phyloP scores from a whole-genome alignment of 2,888 invertebrate genomes.

The Conomelus anceps region DNA sequence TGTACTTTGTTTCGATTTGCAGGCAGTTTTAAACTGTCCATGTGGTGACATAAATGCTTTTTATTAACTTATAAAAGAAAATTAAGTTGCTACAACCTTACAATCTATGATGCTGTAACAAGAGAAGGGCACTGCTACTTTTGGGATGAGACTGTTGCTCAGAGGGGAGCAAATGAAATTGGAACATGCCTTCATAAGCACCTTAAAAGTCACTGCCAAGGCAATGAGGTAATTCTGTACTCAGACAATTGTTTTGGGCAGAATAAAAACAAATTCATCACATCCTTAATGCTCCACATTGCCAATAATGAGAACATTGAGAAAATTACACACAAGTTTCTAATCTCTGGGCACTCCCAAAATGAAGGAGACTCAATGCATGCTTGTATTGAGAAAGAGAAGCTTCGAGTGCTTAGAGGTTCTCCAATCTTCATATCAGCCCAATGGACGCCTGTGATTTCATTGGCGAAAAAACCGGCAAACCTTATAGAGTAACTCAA shows the following conservation, averaged over 20 bases:
- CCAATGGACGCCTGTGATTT: conserved; percentile 15
- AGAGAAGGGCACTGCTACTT: conserved; percentile 4
- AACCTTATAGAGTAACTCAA: background rate
- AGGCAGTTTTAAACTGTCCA: background rate
- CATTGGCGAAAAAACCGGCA: background rate
- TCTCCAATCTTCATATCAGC: conserved; percentile 29
- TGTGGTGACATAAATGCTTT: conserved; percentile 2
- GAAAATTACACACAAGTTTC: background rate
- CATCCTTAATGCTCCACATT: background rate
- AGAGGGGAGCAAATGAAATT: conserved; percentile 14
- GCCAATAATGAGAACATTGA: background rate
- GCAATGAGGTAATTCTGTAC: background rate
- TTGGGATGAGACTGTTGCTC: conserved; percentile 1
- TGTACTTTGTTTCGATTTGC: conserved; percentile 5
- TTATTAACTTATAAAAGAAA: conserved; percentile 9
- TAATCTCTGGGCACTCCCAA: conserved; percentile 31
- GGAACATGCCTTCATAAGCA: background rate
- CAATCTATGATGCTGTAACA: background rate
- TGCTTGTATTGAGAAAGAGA: conserved; percentile 27
- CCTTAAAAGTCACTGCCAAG: background rate
- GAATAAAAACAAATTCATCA: background rate
- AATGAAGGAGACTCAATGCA: conserved; percentile 32
- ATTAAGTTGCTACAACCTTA: conserved; percentile 10
- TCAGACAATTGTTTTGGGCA: background rate
- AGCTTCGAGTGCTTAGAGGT: conserved; percentile 23